Conservation (phyloP, 2,888 invertebrate species). For the Cheilosia impressa region DNA sequence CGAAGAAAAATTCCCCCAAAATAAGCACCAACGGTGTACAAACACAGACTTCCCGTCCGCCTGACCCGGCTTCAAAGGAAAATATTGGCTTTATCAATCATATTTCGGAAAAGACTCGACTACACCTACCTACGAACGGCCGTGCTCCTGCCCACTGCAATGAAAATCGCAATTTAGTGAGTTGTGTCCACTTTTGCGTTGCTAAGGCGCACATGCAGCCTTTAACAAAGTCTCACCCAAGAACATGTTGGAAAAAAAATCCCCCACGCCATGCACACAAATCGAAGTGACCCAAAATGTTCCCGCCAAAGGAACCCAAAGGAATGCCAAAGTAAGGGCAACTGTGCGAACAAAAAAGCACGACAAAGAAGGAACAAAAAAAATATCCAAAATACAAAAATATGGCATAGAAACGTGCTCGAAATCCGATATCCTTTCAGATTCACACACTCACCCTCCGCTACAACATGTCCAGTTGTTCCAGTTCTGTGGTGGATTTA, state of each 20-base stretch:
- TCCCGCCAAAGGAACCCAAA: slow-evolving; percentile 63
- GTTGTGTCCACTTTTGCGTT: slow-evolving; percentile 35
- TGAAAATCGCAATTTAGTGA: slow-evolving; percentile 52
- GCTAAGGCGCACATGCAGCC: slow-evolving; percentile 21
- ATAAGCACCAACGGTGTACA: too few relatives aligned
- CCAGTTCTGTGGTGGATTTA: slow-evolving; percentile 46
- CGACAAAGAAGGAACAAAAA: slow-evolving; percentile 55
- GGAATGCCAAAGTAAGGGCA: slow-evolving; percentile 24
- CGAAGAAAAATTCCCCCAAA: too few relatives aligned
- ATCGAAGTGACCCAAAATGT: slow-evolving; percentile 10
- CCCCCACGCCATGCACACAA: neutral
- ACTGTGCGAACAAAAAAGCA: slow-evolving; percentile 3
- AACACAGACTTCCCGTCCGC: neutral
- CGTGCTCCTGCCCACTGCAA: slow-evolving; percentile 9
- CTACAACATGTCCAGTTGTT: slow-evolving; percentile 56
- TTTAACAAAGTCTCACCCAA: slow-evolving; percentile 30
- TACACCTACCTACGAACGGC: neutral
- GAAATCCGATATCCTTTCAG: slow-evolving; percentile 73
- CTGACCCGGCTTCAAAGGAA: slow-evolving; percentile 22
- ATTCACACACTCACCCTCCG: slow-evolving; percentile 55
- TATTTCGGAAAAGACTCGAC: slow-evolving; percentile 30
- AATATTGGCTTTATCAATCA: slow-evolving; percentile 59
- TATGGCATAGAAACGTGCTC: slow-evolving; percentile 71
- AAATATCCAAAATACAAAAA: slow-evolving; percentile 49
- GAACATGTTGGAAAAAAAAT: slow-evolving; percentile 4